These are phyloP conservation scores for Styela clava DNA, from an alignment of 23 tunicate genomes.

Conservation along the genomic window DNA sequence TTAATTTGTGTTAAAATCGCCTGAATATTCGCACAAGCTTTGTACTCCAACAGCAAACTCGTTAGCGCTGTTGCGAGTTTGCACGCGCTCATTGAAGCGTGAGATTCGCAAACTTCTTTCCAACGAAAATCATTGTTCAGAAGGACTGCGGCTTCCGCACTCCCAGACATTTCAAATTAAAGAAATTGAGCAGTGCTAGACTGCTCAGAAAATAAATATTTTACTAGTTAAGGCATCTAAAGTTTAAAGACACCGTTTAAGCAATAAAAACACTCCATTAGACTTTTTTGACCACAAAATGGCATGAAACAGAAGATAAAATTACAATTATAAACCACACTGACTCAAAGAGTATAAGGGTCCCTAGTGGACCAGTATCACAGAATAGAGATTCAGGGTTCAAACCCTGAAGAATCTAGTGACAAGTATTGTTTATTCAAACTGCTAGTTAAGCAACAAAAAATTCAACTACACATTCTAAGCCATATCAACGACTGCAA, in stretches of 20 bases:
- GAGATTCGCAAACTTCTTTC: slow-evolving; percentile 49
- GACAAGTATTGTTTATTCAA: too few species aligned
- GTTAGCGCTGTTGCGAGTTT: slow-evolving; percentile 47
- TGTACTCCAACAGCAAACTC: slow-evolving; percentile 10
- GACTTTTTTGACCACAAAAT: too few species aligned
- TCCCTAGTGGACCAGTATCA: too few species aligned
- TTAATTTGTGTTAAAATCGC: slow-evolving; percentile 9
- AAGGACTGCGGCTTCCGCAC: neutral
- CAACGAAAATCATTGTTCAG: slow-evolving; percentile 26
- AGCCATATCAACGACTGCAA: too few species aligned
- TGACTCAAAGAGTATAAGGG: too few species aligned
- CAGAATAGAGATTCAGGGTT: too few species aligned
- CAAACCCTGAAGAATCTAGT: too few species aligned
- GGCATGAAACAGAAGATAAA: too few species aligned
- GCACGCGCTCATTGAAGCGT: slow-evolving; percentile 48
- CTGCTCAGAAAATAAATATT: neutral
- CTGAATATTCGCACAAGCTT: neutral
- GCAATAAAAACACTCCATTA: too few species aligned
- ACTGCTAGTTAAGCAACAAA: too few species aligned
- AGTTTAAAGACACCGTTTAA: neutral
- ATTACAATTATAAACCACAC: too few species aligned
- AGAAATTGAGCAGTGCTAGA: neutral
- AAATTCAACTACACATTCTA: too few species aligned
- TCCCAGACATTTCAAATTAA: neutral
- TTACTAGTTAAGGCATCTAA: neutral